Evolutionary conservation across 2,113 vertebrate species (phyloP).

Genomic region (Rhizomys pruinosus): DNA sequence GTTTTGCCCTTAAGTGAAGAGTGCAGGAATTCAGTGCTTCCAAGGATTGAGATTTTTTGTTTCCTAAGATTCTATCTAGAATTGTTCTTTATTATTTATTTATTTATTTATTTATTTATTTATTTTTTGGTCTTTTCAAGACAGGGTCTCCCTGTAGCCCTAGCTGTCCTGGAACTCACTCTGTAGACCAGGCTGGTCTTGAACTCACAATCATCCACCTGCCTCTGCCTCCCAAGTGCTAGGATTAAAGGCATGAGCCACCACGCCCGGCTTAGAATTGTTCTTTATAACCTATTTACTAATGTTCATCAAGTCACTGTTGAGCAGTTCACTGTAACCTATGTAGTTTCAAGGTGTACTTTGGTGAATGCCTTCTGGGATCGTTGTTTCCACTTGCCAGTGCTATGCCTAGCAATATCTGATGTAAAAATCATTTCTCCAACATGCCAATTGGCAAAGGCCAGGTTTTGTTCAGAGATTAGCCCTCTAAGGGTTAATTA

Average conservation of each 20-base stretch:
- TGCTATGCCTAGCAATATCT: slow-evolving; percentile 15
- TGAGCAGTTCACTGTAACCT: background rate
- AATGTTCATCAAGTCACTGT: slow-evolving; percentile 7
- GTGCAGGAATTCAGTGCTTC: background rate
- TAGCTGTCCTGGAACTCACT: too few species aligned
- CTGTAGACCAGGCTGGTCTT: too few species aligned
- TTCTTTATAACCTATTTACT: background rate
- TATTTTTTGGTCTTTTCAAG: too few species aligned
- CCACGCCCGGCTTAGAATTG: too few species aligned
- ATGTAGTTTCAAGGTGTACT: slow-evolving; percentile 19
- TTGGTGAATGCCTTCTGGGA: background rate
- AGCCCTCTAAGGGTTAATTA: slow-evolving; percentile 90
- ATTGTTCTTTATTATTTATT: background rate
- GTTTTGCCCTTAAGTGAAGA: background rate
- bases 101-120: too few species aligned
- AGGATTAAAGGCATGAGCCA: too few species aligned
- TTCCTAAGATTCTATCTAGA: background rate
- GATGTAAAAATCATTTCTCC: slow-evolving; percentile 54
- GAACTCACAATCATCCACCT: too few species aligned
- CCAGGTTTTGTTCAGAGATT: slow-evolving; percentile 73
- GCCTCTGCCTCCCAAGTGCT: too few species aligned
- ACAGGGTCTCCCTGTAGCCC: too few species aligned
- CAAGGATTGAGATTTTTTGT: background rate
- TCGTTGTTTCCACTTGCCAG: slow-evolving; percentile 38
- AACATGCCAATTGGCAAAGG: slow-evolving; percentile 61